Conservation (phyloP, 2,888 invertebrate genomes). For the Trilocha varians region DNA sequence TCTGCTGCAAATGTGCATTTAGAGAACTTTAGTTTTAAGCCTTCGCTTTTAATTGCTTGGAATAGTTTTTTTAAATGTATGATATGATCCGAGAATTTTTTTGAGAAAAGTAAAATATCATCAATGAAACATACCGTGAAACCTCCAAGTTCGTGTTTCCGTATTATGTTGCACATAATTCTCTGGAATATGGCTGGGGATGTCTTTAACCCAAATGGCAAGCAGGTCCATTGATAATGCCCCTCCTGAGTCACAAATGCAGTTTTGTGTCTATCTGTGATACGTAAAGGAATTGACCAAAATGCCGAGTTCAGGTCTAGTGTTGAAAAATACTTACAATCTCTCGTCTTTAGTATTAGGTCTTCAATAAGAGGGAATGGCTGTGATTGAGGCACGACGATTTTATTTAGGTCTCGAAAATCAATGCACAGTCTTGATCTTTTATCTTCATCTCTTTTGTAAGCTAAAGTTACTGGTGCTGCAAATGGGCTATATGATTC, state of each 20-base stretch:
- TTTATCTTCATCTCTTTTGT: conserved; percentile 15
- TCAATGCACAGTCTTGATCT: conserved; percentile 23
- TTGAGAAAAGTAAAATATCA: conserved; percentile 6
- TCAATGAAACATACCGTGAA: conserved; percentile 6
- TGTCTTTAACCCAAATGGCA: conserved; percentile 35
- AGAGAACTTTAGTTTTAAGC: too few species aligned
- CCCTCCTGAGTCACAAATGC: conserved; percentile 23
- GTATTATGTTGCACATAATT: conserved; percentile 21
- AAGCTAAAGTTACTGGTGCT: conserved; percentile 18
- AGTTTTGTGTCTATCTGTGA: conserved; percentile 29
- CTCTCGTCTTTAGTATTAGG: conserved; percentile 26
- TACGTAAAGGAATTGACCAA: conserved; percentile 34
- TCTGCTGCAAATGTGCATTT: too few species aligned
- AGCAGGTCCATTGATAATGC: conserved; percentile 26
- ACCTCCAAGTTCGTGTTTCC: conserved; percentile 6
- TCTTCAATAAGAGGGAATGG: conserved; percentile 24
- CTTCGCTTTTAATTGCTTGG: too few species aligned
- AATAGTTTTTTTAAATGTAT: too few species aligned
- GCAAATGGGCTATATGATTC: conserved; percentile 15
- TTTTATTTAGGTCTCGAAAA: conserved; percentile 18
- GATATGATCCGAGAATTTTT: too few species aligned
- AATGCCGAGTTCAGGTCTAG: conserved; percentile 38
- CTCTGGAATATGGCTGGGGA: conserved; percentile 36
- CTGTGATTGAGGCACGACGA: conserved; percentile 23
- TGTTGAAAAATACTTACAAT: conserved; percentile 29